Percentiles rank a stretch among this genome's conserved stretches.
These are phyloP conservation scores for Andrena minutula DNA, from an alignment of 2,888 invertebrate species.

Conservation along the genomic window DNA sequence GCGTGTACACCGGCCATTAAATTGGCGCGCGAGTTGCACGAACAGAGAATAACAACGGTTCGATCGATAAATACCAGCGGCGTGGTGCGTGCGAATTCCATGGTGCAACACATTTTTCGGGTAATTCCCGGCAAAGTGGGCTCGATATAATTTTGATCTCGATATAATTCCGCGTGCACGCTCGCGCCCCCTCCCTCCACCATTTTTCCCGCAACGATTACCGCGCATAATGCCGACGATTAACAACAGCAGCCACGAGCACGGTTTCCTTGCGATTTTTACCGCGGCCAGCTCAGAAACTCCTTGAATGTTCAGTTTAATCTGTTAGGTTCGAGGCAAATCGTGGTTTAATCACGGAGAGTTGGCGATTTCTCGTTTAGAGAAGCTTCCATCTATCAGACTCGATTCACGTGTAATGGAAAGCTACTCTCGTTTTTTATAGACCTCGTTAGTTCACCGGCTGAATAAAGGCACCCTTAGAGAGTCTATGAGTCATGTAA, in stretches of 20 bases:
- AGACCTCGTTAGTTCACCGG: background rate
- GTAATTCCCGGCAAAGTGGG: conserved; percentile 11
- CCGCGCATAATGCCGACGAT: conserved; percentile 21
- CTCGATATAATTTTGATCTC: background rate
- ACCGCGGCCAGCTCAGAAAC: no score
- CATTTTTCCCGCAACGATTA: conserved; percentile 1
- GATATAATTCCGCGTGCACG: background rate
- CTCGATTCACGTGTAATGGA: background rate
- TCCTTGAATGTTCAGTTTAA: background rate
- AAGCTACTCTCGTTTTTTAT: background rate
- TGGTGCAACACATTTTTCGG: conserved; percentile 15
- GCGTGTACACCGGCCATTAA: conserved; percentile 54
- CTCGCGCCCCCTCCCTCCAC: background rate
- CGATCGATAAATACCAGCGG: conserved; percentile 51
- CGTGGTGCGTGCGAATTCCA: conserved; percentile 45
- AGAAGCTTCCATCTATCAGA: background rate
- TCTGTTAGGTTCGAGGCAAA: no score
- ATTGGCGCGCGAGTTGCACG: conserved; percentile 19
- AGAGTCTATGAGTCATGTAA: conserved; percentile 46
- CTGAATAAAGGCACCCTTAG: conserved; percentile 15
- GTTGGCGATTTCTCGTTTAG: background rate
- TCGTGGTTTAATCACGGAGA: background rate
- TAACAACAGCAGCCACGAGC: background rate
- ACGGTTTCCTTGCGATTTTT: background rate
- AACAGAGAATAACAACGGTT: conserved; percentile 36